A percentile compares a stretch with the other conserved stretches of the same genome.
These are phyloP conservation scores for Augochlora pura DNA, from an alignment of 1,140 invertebrate species.

Conservation along the genomic window DNA sequence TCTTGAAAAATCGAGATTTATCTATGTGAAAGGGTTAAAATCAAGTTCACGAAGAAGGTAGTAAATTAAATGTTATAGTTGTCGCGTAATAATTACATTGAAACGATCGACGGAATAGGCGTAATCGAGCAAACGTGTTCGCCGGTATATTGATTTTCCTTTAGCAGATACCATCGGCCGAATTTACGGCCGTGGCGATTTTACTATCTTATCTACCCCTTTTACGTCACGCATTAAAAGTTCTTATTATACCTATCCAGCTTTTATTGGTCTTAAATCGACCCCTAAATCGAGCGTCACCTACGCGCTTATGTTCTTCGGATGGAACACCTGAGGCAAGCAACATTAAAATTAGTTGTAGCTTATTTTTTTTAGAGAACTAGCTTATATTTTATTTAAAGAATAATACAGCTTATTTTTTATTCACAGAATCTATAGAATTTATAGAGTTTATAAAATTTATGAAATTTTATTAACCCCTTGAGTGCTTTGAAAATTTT, in stretches of 20 bases:
- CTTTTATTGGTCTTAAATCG: constrained; percentile 43
- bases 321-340: neutral
- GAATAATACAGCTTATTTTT: neutral
- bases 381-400: neutral
- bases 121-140: neutral
- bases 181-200: constrained; percentile 31
- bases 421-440: too few species aligned
- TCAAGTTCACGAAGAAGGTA: too few species aligned
- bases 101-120: neutral
- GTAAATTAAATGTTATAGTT: too few species aligned
- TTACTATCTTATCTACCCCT: constrained; percentile 55
- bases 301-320: neutral
- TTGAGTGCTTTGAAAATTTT: too few species aligned
- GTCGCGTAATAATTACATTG: too few species aligned
- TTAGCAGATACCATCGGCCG: constrained; percentile 21
- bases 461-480: too few species aligned
- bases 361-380: neutral
- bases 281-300: constrained; percentile 13
- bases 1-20: too few species aligned
- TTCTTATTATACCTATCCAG: constrained; percentile 38
- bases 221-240: constrained; percentile 25
- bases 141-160: constrained; percentile 41
- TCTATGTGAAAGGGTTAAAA: too few species aligned
- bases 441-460: too few species aligned
- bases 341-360: neutral